A percentile compares a stretch with the other conserved stretches of the same genome.
Evolutionary conservation across 2,113 vertebrate species (phyloP).

Genomic region (Callospermophilus lateralis): DNA sequence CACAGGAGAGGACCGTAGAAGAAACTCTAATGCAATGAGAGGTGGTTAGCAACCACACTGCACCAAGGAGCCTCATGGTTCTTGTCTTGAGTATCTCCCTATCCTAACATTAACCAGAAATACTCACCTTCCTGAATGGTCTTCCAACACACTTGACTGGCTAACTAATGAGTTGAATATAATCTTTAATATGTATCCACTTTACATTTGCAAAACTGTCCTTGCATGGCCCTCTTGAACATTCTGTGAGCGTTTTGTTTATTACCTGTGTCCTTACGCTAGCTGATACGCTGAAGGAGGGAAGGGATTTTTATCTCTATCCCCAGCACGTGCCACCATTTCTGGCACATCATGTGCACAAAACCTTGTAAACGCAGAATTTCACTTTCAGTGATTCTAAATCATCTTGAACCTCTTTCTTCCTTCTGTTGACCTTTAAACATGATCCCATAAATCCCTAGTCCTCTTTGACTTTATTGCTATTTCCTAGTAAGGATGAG

Average conservation of each 20-base stretch:
- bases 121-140: not conserved
- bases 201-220: not conserved
- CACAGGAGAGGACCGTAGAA: not conserved
- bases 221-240: not conserved
- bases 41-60: not conserved
- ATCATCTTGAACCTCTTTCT: slow-evolving; percentile 3
- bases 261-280: not conserved
- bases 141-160: not conserved
- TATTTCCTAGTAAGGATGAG: not conserved
- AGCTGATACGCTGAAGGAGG: not conserved
- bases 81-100: not conserved
- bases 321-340: not conserved
- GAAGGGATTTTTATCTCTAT: not conserved
- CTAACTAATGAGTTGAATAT: not conserved
- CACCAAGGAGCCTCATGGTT: not conserved
- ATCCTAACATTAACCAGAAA: not conserved
- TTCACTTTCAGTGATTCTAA: slow-evolving; percentile 46
- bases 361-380: not conserved
- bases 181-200: not conserved
- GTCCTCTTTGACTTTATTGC: not conserved
- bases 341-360: not conserved
- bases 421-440: slow-evolving; percentile 47
- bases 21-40: not conserved
- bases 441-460: slow-evolving; percentile 8
- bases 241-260: not conserved